Base-by-base conservation (phyloP, 1,140 invertebrate species). In the Drosophila nigromelanica region DNA sequence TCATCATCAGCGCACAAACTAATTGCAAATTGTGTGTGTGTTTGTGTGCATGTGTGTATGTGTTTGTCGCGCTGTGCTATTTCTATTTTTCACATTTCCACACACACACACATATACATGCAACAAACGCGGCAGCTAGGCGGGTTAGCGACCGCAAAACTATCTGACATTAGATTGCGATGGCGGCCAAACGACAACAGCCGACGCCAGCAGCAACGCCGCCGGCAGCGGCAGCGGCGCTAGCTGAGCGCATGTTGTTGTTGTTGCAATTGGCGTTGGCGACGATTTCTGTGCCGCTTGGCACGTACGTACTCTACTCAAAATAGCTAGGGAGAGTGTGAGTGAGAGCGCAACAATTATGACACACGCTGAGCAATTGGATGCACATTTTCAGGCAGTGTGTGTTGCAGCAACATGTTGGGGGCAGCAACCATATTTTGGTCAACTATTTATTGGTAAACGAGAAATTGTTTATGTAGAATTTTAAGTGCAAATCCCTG, bases 131-230 rank as follows among this genome's bases (percentile, higher is more conserved):
- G 42, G 67, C 67, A 71, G 66, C 67, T 66, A 74, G 76, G 78
- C 73, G 90, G 90, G 90, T 91, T 90, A 91, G 90, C 90, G 90
- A 91, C 90, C 90, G 90, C 90, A 91, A 91, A 91, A 91, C 90
- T 91, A 91, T 91, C 90, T 91, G 90, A 91, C 90, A 91, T 91
- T 91, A 91, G 90, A 91, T 91, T 91, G 87, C 78, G 90, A 91
- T 91, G 90, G 90, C 90, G 90, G 90, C 90, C 90, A 91, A 91
- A 91, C 90, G 90, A 91, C 90, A 91, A 91, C 90, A 91, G 90
- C 90, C 89, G 89, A 82, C 78, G 89, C 73, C 75, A 75, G 78
- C 73, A 69, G 60, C 61, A 47, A 15, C 59, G 59, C 33, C 45
- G 43, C 14, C 39, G 37, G 47, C 62, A 18, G 33, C 56, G 24